Conservation (phyloP, 23 tunicate genomes). For the Diplosoma virens region DNA sequence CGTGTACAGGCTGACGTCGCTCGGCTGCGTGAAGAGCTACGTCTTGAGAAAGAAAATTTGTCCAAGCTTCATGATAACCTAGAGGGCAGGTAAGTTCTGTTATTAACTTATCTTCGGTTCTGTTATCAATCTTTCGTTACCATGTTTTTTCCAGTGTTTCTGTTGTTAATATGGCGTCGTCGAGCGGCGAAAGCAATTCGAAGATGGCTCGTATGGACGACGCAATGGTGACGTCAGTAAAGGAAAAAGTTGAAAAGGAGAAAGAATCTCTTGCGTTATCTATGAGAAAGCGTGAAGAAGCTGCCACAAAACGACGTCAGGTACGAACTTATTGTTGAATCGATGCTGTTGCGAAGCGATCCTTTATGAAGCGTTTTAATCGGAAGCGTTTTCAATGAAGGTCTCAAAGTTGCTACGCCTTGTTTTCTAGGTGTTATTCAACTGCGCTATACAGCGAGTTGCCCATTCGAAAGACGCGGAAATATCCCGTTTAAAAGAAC, state of each 20-base stretch:
- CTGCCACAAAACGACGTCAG: conserved; percentile 71
- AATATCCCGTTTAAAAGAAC: conserved; percentile 49
- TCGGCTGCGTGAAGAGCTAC: conserved; percentile 1
- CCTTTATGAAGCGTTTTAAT: background rate
- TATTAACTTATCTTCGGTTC: too few relatives aligned
- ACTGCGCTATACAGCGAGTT: conserved; percentile 75
- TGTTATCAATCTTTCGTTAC: too few relatives aligned
- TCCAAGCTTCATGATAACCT: too few relatives aligned
- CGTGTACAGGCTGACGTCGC: background rate
- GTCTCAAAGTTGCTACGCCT: background rate
- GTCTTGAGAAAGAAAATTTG: too few relatives aligned
- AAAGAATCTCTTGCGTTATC: conserved; percentile 34
- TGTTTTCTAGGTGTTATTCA: conserved; percentile 60
- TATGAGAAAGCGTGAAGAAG: conserved; percentile 56
- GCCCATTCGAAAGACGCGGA: conserved; percentile 60
- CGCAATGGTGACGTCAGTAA: conserved; percentile 38
- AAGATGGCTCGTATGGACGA: conserved; percentile 56
- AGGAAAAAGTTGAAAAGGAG: conserved; percentile 29
- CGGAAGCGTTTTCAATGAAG: background rate
- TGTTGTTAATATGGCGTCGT: conserved; percentile 64
- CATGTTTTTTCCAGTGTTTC: background rate
- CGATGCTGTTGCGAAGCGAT: background rate
- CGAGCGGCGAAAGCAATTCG: conserved; percentile 62
- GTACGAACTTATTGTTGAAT: conserved; percentile 19
- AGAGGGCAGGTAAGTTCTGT: too few relatives aligned